Evolutionary conservation across 2,797 vertebrate genomes (phyloP).

Genomic region (Helarctos malayanus): DNA sequence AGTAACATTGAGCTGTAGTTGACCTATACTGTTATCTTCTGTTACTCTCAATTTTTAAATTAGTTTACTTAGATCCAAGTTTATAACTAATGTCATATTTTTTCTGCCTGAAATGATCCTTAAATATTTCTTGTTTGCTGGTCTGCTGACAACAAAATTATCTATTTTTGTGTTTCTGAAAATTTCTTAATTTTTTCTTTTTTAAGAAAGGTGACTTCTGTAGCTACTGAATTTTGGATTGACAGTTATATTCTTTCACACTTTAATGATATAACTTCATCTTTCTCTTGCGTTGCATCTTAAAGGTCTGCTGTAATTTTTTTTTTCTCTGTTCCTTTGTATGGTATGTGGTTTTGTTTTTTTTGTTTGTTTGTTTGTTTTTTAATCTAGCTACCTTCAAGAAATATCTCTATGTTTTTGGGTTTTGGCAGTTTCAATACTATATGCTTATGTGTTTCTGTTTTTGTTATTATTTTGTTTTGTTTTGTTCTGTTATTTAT

Average conservation of each 20-base stretch:
- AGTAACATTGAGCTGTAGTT: neutral
- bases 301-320: neutral
- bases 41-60: neutral
- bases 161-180: neutral
- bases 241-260: neutral
- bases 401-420: neutral
- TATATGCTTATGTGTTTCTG: neutral
- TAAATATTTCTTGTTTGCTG: neutral
- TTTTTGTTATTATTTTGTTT: neutral
- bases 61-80: neutral
- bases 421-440: neutral
- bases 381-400: neutral
- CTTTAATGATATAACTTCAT: neutral
- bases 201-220: neutral
- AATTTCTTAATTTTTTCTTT: neutral
- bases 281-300: neutral
- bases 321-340: neutral
- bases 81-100: neutral
- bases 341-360: neutral
- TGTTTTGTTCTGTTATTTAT: neutral
- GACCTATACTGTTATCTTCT: neutral
- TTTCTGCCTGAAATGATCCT: neutral
- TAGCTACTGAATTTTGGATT: neutral
- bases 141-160: neutral
- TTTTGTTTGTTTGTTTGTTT: neutral